A percentile compares a stretch with the other conserved stretches of the same genome.
Conservation (phyloP, 2,797 vertebrate species). For the Carduelis carduelis region DNA sequence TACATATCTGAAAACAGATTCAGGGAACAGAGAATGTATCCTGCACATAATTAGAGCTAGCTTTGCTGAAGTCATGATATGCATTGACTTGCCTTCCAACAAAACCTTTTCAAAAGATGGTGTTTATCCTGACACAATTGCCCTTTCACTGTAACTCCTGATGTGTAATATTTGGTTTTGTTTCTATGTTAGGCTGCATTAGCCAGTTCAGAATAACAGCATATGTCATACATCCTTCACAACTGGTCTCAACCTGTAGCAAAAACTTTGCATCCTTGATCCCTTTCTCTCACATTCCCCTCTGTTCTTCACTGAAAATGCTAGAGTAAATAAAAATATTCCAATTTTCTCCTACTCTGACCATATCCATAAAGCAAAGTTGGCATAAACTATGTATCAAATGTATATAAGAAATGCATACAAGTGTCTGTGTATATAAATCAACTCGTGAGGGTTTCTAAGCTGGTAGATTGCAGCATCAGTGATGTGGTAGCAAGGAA, state of each 20-base stretch:
- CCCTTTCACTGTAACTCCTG: neutral
- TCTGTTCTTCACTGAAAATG: neutral
- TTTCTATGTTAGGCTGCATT: neutral
- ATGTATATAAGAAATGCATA: neutral
- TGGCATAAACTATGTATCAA: neutral
- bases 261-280: neutral
- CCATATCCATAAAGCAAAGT: neutral
- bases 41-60: neutral
- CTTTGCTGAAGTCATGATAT: neutral
- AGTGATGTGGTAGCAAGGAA: neutral
- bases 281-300: neutral
- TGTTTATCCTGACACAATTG: neutral
- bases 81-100: neutral
- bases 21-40: neutral
- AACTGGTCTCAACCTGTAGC: rapidly evolving
- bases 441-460: neutral
- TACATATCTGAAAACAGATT: neutral
- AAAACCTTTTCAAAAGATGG: neutral
- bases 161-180: neutral
- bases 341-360: neutral
- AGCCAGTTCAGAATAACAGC: neutral
- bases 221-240: neutral
- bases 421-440: neutral
- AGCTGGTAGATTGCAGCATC: neutral
- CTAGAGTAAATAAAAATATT: neutral